Evolutionary conservation across 1,140 invertebrate species (phyloP), one percentile per base, ranked within the genome.

Genomic region (Theocolax elegans): DNA sequence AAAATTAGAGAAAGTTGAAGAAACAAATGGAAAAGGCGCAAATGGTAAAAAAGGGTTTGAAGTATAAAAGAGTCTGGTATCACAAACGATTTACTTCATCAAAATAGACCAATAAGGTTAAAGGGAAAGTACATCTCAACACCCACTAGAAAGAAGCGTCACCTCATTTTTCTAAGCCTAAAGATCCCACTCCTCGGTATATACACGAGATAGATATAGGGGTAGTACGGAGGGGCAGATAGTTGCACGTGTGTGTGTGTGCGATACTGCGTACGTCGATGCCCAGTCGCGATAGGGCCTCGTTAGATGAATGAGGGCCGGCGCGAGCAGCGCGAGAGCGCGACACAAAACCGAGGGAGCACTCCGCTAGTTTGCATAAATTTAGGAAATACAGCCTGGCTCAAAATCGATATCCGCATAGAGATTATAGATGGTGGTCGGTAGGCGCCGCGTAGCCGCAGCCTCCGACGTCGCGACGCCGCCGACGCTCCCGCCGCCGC

Each of bases 361-460:
- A 12, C 29, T 15, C 74, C 71, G 80, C 81, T 84, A 81, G 83
- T 86, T 86, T 85, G 84, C 84, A 85, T 86, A 85, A 86, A 86
- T 86, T 86, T 85, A 85, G 83, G 83, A 84, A 84, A 86, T 85
- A 86, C 83, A 84, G 81, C 76, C 79, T 82, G 68, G 82, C 46
- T 59, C 54, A 84, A 84, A 85, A 86, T 85, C 84, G 83, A 85
- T 85, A 85, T 85, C 84, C 82, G 83, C 84, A 86, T 86, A 85
- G 84, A 85, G 84, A 86, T 85, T 86, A 86, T 86, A 86, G 84
- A 86, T 86, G 84, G 83, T 85, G 82, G 83, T 85, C 83, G 84
- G 84, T 85, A 86, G 84, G 84, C 84, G 84, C 83, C 84, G 80
- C 81, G 82, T 85, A 85, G 83, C 84, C 84, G 83, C 84, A 86